Conservation (phyloP, 1,140 invertebrate genomes). For the Acromyrmex echinatior region DNA sequence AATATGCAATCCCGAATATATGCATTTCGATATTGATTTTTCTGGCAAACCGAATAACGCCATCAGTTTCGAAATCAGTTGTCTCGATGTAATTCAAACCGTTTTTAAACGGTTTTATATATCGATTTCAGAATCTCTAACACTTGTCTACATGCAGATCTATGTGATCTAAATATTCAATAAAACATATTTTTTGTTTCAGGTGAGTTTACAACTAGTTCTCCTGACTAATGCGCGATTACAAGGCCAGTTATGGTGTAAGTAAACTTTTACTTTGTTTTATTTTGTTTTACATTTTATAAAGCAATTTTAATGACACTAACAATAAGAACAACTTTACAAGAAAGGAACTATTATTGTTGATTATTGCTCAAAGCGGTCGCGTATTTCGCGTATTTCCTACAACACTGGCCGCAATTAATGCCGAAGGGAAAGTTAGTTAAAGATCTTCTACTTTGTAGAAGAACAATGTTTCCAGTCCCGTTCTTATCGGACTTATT, state of each 20-base stretch:
- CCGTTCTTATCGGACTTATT: conserved; percentile 69
- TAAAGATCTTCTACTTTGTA: conserved; percentile 51
- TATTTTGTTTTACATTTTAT: background rate
- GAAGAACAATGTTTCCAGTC: conserved; percentile 54
- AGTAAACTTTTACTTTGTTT: conserved; percentile 29
- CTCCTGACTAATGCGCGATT: conserved; percentile 20
- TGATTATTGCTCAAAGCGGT: conserved; percentile 52
- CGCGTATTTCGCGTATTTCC: conserved; percentile 60
- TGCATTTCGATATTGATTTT: conserved; percentile 25
- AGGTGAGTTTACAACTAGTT: conserved; percentile 38
- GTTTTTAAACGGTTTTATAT: conserved; percentile 17
- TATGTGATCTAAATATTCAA: background rate
- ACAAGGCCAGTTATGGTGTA: conserved; percentile 10
- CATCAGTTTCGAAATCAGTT: conserved; percentile 16
- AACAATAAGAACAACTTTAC: conserved; percentile 53
- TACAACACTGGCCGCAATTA: conserved; percentile 66
- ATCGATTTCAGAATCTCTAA: conserved; percentile 3
- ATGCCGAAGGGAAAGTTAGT: conserved; percentile 59
- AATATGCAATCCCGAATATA: conserved; percentile 29
- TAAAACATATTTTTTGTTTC: conserved; percentile 54
- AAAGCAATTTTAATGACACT: conserved; percentile 51
- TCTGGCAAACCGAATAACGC: conserved; percentile 16
- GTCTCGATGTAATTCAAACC: conserved; percentile 2
- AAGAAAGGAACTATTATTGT: conserved; percentile 52
- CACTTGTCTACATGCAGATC: background rate